Evolutionary conservation across 2,797 vertebrate genomes (phyloP), one percentile per base, ranked within the genome.

Genomic region (Valencia hispanica): DNA sequence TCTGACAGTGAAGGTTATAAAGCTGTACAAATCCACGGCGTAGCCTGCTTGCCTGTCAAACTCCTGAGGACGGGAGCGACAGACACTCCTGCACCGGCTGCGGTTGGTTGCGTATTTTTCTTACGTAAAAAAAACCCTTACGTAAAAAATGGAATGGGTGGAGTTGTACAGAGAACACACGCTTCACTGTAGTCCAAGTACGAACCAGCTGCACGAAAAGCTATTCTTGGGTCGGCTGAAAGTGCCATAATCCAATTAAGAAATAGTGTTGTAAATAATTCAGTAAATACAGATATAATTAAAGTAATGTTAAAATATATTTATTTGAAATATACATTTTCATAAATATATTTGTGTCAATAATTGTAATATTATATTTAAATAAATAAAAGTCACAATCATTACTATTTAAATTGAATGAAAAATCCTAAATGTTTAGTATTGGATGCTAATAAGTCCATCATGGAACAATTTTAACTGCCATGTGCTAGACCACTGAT

Each of bases 81-180:
- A 63, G 65, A n/a, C n/a, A n/a, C n/a, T 8, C 30, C 39, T 18
- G n/a, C 63, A 17, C 73, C 18, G 5, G 70, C 12, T 22, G 1
- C 20, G 9, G 0, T 73, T 22, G 2, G 20, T 41, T 68, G 22
- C 68, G 77, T 83, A 41, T 0, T 22, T 36, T 74, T 1, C 48
- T 79, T 75, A 87, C 88, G 88, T 71, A 12, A 51, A 34, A 53
- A 57, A 25, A 25, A 36, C 14, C 32, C 17, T 17, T 5, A 73
- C 30, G 57, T 34, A 43, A 6, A 47, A 47, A 73, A 22, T 1
- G 30, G n/a, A 43, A 39, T 43, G 79, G 88, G 83, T 55, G 84
- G 84, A 80, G 83, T 74, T 0, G 36, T 0, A 3, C 9, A 15
- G 59, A 0, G 4, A 25, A 53, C 50, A 32, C 8, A 15, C 1